phyloP scores from a whole-genome alignment of 2,797 vertebrate genomes.

The Lithobates pipiens region DNA sequence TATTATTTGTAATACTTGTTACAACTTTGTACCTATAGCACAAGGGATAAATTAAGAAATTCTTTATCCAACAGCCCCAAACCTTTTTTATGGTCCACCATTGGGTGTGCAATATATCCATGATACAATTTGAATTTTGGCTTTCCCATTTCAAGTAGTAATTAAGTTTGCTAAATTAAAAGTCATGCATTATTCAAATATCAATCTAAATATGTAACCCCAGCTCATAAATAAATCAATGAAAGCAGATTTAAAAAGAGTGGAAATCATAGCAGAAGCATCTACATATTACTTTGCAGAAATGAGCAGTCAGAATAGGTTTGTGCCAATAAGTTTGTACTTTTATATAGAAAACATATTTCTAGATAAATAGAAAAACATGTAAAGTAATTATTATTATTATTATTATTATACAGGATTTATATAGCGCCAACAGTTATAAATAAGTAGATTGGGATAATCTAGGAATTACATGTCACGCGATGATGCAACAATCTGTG shows the following conservation, averaged over 20 bases:
- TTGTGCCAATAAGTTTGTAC: too few relatives aligned
- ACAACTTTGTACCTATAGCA: too few relatives aligned
- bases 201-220: slow-evolving; percentile 42
- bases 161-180: slow-evolving; percentile 34
- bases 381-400: too few relatives aligned
- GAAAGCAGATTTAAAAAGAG: slow-evolving; percentile 20
- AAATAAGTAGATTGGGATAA: too few relatives aligned
- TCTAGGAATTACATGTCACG: too few relatives aligned
- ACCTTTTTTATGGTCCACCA: not conserved
- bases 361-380: too few relatives aligned
- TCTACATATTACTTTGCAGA: not conserved
- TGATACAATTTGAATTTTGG: not conserved
- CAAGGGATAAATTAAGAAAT: too few relatives aligned
- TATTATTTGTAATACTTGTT: too few relatives aligned
- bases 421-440: too few relatives aligned
- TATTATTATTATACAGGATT: too few relatives aligned
- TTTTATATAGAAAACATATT: not conserved
- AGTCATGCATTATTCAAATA: slow-evolving; percentile 41
- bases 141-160: not conserved
- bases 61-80: not conserved
- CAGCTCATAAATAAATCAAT: slow-evolving; percentile 50
- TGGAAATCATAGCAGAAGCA: not conserved
- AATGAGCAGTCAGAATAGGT: not conserved
- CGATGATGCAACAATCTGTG: too few relatives aligned
- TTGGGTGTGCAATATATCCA: not conserved